Evolutionary conservation across 2,888 invertebrate genomes (phyloP).

Genomic region (Eucera pruinosa): DNA sequence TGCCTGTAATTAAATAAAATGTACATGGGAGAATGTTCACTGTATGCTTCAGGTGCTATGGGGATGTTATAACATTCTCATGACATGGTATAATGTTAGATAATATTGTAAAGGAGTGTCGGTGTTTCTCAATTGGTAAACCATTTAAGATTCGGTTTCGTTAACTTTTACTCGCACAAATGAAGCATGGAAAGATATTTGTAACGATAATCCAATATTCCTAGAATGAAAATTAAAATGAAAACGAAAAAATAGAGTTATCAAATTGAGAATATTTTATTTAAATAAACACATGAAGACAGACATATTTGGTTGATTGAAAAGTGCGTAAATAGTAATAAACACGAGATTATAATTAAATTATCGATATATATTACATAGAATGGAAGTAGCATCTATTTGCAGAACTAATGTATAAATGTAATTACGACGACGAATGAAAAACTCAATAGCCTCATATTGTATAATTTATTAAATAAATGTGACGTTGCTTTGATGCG

Average conservation of each 20-base stretch:
- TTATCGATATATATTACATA: constrained; percentile 42
- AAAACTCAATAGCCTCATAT: constrained; percentile 53
- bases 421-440: constrained; percentile 31
- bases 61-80: constrained; percentile 68
- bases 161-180: constrained; percentile 72
- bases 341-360: constrained; percentile 32
- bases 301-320: constrained; percentile 33
- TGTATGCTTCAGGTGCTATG: constrained; percentile 77
- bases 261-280: constrained; percentile 40
- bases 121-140: constrained; percentile 75
- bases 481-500: constrained; percentile 64
- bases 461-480: constrained; percentile 63
- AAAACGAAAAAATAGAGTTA: constrained; percentile 12
- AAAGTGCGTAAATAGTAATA: constrained; percentile 29
- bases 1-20: constrained; percentile 79
- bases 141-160: constrained; percentile 21
- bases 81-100: constrained; percentile 72
- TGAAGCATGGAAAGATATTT: constrained; percentile 46
- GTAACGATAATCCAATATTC: constrained; percentile 45
- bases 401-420: constrained; percentile 33
- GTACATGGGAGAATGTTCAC: constrained; percentile 80
- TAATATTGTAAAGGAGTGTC: constrained; percentile 66
- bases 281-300: constrained; percentile 26
- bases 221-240: too few relatives aligned
- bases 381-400: constrained; percentile 28